Percentiles rank a stretch among this genome's conserved stretches.
phyloP scores from a whole-genome alignment of 64 coral and sea anemone genomes.

The Catalaphyllia jardinei region DNA sequence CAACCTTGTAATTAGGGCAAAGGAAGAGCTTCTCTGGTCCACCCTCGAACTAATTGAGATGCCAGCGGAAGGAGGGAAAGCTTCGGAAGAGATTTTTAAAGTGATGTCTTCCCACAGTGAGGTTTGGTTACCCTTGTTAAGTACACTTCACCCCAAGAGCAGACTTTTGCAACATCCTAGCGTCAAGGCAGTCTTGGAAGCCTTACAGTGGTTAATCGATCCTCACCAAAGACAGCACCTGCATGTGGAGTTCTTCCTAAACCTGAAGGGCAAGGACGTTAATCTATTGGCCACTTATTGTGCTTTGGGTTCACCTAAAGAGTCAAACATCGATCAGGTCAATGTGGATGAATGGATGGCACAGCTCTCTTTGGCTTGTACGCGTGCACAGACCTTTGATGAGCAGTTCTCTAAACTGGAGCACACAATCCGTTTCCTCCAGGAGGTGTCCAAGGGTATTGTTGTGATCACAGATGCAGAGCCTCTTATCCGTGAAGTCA shows the following conservation, averaged over 20 bases:
- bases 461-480: background rate
- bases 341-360: background rate
- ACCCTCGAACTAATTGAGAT: background rate
- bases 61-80: background rate
- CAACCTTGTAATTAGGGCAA: background rate
- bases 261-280: background rate
- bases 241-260: background rate
- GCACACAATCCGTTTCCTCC: background rate
- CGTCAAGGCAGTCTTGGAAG: background rate
- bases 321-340: background rate
- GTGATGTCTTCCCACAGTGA: conserved; percentile 9
- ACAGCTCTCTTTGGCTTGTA: background rate
- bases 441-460: background rate
- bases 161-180: background rate
- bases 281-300: background rate
- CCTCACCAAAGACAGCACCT: background rate
- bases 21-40: background rate
- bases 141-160: background rate
- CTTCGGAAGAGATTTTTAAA: background rate
- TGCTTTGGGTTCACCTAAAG: background rate
- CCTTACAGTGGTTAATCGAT: background rate
- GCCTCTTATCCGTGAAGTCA: background rate
- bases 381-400: background rate
- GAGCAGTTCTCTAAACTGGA: background rate
- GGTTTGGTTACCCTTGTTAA: background rate